A percentile compares a stretch with the other conserved stretches of the same genome.
Evolutionary conservation across 2,797 vertebrate genomes (phyloP).

Genomic region (Poecilia velifera): DNA sequence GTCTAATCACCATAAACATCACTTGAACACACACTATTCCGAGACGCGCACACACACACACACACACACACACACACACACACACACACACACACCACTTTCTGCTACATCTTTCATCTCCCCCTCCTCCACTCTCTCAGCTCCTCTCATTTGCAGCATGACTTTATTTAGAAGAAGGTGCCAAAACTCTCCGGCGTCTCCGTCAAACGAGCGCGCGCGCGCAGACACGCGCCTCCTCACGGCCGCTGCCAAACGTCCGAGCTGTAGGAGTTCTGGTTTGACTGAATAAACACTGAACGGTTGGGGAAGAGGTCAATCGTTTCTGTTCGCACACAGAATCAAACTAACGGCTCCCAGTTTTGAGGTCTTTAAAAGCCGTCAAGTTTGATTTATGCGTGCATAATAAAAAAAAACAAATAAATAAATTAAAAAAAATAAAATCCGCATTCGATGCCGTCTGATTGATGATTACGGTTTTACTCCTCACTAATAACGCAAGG

Average conservation of each 20-base stretch:
- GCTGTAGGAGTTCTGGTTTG: slow-evolving; percentile 18
- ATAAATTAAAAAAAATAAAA: background rate
- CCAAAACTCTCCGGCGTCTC: slow-evolving; percentile 33
- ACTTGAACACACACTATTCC: slow-evolving; percentile 8
- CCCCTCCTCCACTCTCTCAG: background rate
- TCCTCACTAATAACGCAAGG: slow-evolving; percentile 10
- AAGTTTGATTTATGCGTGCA: slow-evolving; percentile 36
- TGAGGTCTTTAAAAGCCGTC: slow-evolving; percentile 20
- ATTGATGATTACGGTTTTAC: background rate
- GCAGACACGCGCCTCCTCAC: background rate
- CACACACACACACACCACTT: too few relatives aligned
- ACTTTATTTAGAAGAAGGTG: slow-evolving; percentile 44
- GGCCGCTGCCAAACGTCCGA: background rate
- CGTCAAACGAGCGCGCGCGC: background rate
- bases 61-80: background rate
- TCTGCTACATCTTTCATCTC: slow-evolving; percentile 9
- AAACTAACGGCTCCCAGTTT: slow-evolving; percentile 18
- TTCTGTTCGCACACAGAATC: slow-evolving; percentile 20
- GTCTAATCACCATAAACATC: slow-evolving; percentile 38
- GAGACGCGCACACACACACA: background rate
- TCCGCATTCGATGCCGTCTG: background rate
- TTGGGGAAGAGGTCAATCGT: slow-evolving; percentile 20
- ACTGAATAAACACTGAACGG: slow-evolving; percentile 40
- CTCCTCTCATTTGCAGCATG: slow-evolving; percentile 24
- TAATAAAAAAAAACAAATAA: slow-evolving; percentile 14